Conservation (phyloP, 2,888 invertebrate genomes). For the Synergus laeviventris region DNA sequence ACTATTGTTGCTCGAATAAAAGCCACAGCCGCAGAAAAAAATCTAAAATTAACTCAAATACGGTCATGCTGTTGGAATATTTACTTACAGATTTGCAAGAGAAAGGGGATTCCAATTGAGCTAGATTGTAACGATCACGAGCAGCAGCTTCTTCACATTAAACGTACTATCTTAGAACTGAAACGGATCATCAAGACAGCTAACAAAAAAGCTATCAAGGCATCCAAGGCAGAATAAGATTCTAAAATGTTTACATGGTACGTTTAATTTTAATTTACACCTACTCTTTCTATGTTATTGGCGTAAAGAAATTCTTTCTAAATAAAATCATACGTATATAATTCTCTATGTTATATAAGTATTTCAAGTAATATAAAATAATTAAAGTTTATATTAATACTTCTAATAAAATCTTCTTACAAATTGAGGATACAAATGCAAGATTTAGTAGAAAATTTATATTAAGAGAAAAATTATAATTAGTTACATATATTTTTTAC, state of each 20-base stretch:
- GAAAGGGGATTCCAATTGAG: constrained; percentile 76
- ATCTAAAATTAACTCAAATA: constrained; percentile 74
- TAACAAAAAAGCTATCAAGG: constrained; percentile 65
- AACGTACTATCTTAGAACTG: constrained; percentile 80
- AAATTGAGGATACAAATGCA: neutral
- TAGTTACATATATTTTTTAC: neutral
- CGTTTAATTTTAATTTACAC: too few species aligned
- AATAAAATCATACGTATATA: neutral
- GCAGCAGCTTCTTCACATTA: constrained; percentile 80
- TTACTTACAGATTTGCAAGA: constrained; percentile 81
- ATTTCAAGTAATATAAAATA: neutral
- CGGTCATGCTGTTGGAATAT: constrained; percentile 79
- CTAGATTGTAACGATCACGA: constrained; percentile 78
- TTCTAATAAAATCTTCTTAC: neutral
- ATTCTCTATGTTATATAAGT: neutral
- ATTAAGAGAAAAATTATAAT: neutral
- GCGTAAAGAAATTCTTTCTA: neutral
- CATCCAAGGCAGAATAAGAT: constrained; percentile 70
- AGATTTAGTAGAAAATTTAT: neutral
- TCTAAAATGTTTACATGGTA: too few species aligned
- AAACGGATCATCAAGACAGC: constrained; percentile 66
- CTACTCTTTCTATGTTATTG: too few species aligned
- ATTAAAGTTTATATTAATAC: neutral
- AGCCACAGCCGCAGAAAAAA: constrained; percentile 78
- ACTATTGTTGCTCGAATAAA: constrained; percentile 80